Percentiles rank a stretch among this genome's conserved stretches.
These are phyloP conservation scores for Phataginus tricuspis DNA, from an alignment of 2,797 vertebrate genomes.

Conservation along the genomic window DNA sequence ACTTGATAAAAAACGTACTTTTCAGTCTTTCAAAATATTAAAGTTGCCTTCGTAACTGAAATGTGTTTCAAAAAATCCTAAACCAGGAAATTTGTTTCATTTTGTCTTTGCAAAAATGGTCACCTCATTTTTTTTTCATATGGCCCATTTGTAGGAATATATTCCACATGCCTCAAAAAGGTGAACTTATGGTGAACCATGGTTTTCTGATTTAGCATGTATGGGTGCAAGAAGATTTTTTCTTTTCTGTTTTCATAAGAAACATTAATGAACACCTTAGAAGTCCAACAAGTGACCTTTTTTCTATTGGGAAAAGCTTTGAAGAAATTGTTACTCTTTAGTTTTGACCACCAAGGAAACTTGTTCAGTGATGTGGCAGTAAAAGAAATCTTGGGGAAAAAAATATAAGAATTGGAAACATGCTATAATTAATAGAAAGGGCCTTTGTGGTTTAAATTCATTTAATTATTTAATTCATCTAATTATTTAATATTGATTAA, in stretches of 20 bases:
- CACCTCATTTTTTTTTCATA: slow-evolving; percentile 10
- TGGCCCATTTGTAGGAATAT: neutral
- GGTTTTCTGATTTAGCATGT: neutral
- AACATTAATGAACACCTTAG: neutral
- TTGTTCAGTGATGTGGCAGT: neutral
- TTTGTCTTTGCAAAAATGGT: slow-evolving; percentile 24
- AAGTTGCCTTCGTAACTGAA: neutral
- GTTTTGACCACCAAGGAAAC: slow-evolving; percentile 20
- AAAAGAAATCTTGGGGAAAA: neutral
- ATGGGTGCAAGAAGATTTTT: neutral
- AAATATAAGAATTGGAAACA: neutral
- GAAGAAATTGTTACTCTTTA: neutral
- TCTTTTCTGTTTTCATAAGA: neutral
- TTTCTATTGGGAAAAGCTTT: neutral
- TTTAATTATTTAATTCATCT: neutral
- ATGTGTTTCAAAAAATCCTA: neutral
- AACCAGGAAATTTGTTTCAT: neutral
- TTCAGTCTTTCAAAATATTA: slow-evolving; percentile 45
- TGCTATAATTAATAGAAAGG: neutral
- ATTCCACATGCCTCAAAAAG: neutral
- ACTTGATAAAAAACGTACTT: slow-evolving; percentile 10
- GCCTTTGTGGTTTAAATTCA: neutral
- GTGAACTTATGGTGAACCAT: neutral
- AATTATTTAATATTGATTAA: neutral
- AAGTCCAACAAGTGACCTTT: neutral